These are phyloP conservation scores for Allophyes oxyacanthae DNA, from an alignment of 2,888 invertebrate genomes.

Conservation along the genomic window DNA sequence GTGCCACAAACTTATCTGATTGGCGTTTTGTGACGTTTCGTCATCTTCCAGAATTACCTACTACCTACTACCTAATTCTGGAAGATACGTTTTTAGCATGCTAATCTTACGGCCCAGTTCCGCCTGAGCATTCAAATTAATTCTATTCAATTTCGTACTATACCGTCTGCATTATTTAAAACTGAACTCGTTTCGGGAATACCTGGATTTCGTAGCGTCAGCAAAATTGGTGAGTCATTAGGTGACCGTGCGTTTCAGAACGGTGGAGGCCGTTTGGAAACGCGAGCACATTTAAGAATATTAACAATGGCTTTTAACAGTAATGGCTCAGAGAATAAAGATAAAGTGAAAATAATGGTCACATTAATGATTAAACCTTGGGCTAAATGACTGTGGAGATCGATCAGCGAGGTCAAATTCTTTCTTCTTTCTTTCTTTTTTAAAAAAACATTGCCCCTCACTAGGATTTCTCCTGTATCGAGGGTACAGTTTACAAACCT, in stretches of 20 bases:
- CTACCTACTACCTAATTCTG: no score
- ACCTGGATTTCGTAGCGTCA: slow-evolving; percentile 31
- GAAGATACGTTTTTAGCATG: slow-evolving; percentile 14
- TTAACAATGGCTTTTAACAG: slow-evolving; percentile 24
- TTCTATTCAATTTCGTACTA: slow-evolving; percentile 25
- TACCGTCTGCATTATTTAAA: slow-evolving; percentile 28
- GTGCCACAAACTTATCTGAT: no score
- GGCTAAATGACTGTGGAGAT: no score
- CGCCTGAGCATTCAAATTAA: slow-evolving; percentile 26
- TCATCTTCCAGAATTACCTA: no score
- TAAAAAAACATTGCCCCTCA: no score
- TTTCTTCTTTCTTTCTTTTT: no score
- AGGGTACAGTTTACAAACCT: no score
- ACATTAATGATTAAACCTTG: neutral
- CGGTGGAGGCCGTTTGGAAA: slow-evolving; percentile 5
- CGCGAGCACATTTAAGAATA: slow-evolving; percentile 18
- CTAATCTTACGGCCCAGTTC: slow-evolving; percentile 18
- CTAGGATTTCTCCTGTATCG: no score
- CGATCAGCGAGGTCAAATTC: no score
- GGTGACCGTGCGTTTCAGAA: slow-evolving; percentile 32
- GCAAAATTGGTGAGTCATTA: slow-evolving; percentile 41
- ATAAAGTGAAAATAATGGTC: slow-evolving; percentile 18
- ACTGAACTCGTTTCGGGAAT: slow-evolving; percentile 15
- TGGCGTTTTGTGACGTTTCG: no score
- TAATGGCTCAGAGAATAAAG: slow-evolving; percentile 13